Conservation (phyloP, 2,797 vertebrate species). For the Glyptemys insculpta region DNA sequence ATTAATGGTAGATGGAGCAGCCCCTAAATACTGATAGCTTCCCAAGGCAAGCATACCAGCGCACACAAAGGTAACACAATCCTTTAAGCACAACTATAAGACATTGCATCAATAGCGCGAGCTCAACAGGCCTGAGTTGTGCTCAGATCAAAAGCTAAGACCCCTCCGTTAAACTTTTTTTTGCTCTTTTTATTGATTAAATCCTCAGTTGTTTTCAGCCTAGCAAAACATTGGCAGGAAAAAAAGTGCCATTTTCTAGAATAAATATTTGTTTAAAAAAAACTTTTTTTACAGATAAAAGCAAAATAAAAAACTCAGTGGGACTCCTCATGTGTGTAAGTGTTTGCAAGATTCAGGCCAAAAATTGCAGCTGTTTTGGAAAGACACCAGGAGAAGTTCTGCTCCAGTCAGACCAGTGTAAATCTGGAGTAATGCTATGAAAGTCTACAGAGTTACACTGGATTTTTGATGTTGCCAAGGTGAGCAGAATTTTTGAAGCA, state of each 20-base stretch:
- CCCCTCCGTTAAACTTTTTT: rapidly evolving
- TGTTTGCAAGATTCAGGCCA: neutral
- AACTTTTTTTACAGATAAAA: neutral
- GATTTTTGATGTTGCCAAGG: neutral
- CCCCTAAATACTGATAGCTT: neutral
- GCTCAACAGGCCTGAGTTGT: neutral
- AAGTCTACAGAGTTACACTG: neutral
- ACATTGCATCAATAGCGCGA: neutral
- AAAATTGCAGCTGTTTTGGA: neutral
- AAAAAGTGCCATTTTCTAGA: neutral
- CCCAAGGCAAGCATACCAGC: neutral
- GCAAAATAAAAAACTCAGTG: neutral
- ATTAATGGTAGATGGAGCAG: neutral
- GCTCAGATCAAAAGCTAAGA: neutral
- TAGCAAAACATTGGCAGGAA: neutral
- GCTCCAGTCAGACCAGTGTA: neutral
- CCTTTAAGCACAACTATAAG: neutral
- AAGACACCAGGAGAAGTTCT: neutral
- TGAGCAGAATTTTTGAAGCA: neutral
- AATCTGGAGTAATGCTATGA: conserved; percentile 10
- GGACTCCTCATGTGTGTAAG: neutral
- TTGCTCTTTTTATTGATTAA: neutral
- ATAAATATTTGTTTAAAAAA: neutral
- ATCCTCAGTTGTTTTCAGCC: neutral
- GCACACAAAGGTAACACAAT: neutral